Evolutionary conservation across 1,140 invertebrate species (phyloP), one percentile per base, ranked within the genome.

Genomic region (Drosophila kurseongensis): DNA sequence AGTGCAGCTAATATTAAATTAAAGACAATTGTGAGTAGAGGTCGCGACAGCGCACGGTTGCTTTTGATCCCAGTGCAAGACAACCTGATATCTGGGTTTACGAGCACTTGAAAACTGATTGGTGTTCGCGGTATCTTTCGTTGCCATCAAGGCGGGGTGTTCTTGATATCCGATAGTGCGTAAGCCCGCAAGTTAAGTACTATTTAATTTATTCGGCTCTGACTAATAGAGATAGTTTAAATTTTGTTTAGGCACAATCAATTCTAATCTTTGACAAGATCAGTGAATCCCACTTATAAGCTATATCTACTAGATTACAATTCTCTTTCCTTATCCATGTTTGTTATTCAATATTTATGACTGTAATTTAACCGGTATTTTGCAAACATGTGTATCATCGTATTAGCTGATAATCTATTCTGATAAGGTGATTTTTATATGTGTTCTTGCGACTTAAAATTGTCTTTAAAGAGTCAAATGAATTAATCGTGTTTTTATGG

Each of bases 11-110:
- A 79, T 83, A 88, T 89, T 88, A 88, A 89, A 88, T 88, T 88
- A 73, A 83, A 89, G 68, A 83, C 84, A 88, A 88, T 88, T 88
- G 83, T 77, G 80, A 83, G 84, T 80, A 83, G 58, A 88, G 78
- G 83, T 82, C 79, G 59, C 51, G 27, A 59, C 61, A 62, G 66
- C 27, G 41, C 29, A 45, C 71, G 61, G 16, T 61, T 48, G 48
- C 48, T 51, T 50, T 32, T 14, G n/a, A 32, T 14, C 48, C 50
- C 54, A 9, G 36, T 29, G 54, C 29, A 73, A 68, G 59, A 69
- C 69, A 68, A 61, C 36, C 52, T 35, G 51, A n/a, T 72, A 71
- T 72, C 38, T 71, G 32, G 52, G 66, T 71, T 18, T 36, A 9
- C 14, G 51, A 36, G 65, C 52, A 71, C 36, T 71, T 71, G 61